Evolutionary conservation across 2,113 vertebrate species (phyloP).

Genomic region (Heloderma charlesbogerti): DNA sequence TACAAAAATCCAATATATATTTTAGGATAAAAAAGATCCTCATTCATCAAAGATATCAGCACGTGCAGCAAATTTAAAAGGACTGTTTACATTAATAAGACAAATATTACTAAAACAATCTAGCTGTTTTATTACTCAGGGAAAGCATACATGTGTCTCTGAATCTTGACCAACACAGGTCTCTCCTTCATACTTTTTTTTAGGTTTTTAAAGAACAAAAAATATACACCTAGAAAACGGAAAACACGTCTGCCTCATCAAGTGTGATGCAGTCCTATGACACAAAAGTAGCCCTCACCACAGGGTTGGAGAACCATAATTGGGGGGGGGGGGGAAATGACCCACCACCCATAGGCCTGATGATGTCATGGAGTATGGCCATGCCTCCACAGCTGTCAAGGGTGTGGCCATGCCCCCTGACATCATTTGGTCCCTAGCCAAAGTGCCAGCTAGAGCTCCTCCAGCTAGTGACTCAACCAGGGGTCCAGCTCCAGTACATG

Average conservation of each 20-base stretch:
- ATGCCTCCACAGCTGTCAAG: too few species aligned
- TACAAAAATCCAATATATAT: not conserved
- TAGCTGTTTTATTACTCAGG: not conserved
- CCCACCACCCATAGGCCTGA: too few species aligned
- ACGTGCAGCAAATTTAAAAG: not conserved
- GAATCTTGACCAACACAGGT: not conserved
- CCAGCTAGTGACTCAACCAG: too few species aligned
- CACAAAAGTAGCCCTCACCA: not conserved
- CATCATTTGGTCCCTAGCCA: too few species aligned
- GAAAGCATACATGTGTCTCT: not conserved
- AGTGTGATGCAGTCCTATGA: not conserved
- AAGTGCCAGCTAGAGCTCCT: too few species aligned
- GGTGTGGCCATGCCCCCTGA: too few species aligned
- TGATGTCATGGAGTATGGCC: too few species aligned
- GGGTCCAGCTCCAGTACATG: too few species aligned
- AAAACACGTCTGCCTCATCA: not conserved
- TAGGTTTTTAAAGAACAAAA: not conserved
- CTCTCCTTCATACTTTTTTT: not conserved
- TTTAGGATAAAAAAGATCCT: not conserved
- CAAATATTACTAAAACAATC: not conserved
- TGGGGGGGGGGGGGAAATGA: too few species aligned
- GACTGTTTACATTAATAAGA: not conserved
- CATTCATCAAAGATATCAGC: not conserved
- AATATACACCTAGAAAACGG: not conserved
- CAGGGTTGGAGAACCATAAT: too few species aligned